These are phyloP conservation scores for Sparus aurata DNA, from an alignment of 2,797 vertebrate genomes.

Conservation along the genomic window DNA sequence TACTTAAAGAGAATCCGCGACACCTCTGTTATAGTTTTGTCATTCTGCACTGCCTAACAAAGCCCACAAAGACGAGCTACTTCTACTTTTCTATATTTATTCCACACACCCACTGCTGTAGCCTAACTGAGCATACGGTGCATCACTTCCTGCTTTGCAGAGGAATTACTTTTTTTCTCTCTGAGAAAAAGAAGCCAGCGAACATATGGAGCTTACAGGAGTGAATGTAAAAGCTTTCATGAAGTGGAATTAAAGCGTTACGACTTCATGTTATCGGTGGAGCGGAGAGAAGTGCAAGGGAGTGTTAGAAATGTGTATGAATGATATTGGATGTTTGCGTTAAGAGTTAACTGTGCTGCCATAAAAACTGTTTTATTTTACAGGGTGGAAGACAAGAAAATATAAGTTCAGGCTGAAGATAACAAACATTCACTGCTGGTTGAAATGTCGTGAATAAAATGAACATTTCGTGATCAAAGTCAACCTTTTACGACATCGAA, in stretches of 20 bases:
- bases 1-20: not conserved
- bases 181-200: constrained; percentile 14
- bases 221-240: not conserved
- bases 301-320: not conserved
- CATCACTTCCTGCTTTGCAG: constrained; percentile 29
- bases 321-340: not conserved
- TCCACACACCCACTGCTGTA: not conserved
- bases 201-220: not conserved
- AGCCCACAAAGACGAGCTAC: constrained; percentile 4
- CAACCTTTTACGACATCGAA: too few relatives aligned
- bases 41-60: not conserved
- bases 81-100: constrained; percentile 49
- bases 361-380: not conserved
- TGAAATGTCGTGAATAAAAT: too few relatives aligned
- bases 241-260: not conserved
- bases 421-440: not conserved
- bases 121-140: not conserved
- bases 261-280: too few relatives aligned
- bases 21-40: not conserved
- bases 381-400: not conserved
- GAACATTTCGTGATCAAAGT: too few relatives aligned
- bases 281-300: not conserved
- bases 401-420: not conserved
- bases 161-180: constrained; percentile 10
- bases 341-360: too few relatives aligned